Base-by-base conservation (phyloP, 2,797 vertebrate genomes). In the Erethizon dorsatum region DNA sequence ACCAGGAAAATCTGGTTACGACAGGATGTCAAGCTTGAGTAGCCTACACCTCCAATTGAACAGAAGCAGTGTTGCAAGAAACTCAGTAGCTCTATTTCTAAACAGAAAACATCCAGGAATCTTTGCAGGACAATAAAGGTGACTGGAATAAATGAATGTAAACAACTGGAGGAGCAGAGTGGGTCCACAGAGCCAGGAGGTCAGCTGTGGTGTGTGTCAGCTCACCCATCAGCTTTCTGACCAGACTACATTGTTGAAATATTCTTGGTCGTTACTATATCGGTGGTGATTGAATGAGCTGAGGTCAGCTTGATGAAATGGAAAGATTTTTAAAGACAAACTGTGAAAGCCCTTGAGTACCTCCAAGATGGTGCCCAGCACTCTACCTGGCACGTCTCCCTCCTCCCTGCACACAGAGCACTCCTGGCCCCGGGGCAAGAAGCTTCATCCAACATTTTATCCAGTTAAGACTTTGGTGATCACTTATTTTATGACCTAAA, bases 101-200 rank as follows among this genome's bases (percentile, higher is more conserved):
- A 83, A 73, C 5, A 65, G 89, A 73, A 97, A 94, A 65, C 15
- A 79, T 33, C 47, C 59, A 97, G 71, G 47, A 87, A 67, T 65
- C 56, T 95, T 75, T 65, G 41, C 47, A 83, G 33, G 50, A 15
- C 31, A 65, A 83, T 18, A 67, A 69, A 86, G 79, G 73, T 33
- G 47, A 57, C 33, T 63, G 5, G 18, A 77, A 54, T 47, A 47
- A 54, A 28, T 65, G 37, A 24, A 31, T 28, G 37, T 5, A 75
- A 83, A 84, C 79, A 77, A 69, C 31, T 7, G 56, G 79, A 41
- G 17, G 12, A n/a, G 33, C 17, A 15, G 26, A 18, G 56, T 18
- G 28, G 7, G 52, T 18, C 22, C 61, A 2, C 3, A 50, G 79
- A 45, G 22, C 75, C 5, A 50, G 28, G n/a, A 33, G 26, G 45